These are phyloP conservation scores for Nysson spinosus DNA, from an alignment of 2,888 invertebrate genomes.

Conservation along the genomic window DNA sequence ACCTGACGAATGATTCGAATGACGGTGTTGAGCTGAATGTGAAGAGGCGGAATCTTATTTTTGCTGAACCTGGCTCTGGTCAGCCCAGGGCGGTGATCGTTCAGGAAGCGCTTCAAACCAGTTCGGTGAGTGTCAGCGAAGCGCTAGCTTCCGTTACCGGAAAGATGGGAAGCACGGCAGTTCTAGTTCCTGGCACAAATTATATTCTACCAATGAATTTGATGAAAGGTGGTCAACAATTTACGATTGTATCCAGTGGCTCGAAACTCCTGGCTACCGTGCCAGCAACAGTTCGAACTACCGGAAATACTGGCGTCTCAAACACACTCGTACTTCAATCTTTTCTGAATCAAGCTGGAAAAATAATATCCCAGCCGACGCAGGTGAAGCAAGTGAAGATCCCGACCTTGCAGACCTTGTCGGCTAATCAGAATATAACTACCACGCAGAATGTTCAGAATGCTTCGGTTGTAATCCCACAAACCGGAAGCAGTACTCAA, in stretches of 20 bases:
- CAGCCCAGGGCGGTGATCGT: constrained; percentile 73
- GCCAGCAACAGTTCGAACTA: constrained; percentile 66
- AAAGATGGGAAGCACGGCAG: constrained; percentile 80
- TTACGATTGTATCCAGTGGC: constrained; percentile 85
- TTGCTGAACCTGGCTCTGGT: constrained; percentile 70
- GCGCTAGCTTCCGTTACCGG: constrained; percentile 82
- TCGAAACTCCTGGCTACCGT: constrained; percentile 79
- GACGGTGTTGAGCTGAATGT: constrained; percentile 68
- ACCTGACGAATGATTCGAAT: constrained; percentile 72
- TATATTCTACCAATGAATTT: constrained; percentile 85
- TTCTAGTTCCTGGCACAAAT: constrained; percentile 84
- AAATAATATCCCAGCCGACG: constrained; percentile 69
- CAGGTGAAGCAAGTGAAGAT: constrained; percentile 72
- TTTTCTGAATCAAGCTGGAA: constrained; percentile 82
- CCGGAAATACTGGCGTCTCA: constrained; percentile 77
- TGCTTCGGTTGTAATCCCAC: constrained; percentile 65
- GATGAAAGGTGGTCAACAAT: constrained; percentile 85
- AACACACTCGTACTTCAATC: constrained; percentile 84
- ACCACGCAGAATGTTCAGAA: constrained; percentile 57
- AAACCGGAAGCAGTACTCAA: constrained; percentile 56
- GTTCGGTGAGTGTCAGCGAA: constrained; percentile 79
- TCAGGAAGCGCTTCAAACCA: constrained; percentile 71
- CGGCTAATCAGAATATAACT: constrained; percentile 55
- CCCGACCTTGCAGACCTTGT: constrained; percentile 68
- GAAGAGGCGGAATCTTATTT: constrained; percentile 72